Percentiles rank a stretch among this genome's conserved stretches.
Conservation (phyloP, 2,888 invertebrate genomes). For the Himalopsyche kuldschensis region DNA sequence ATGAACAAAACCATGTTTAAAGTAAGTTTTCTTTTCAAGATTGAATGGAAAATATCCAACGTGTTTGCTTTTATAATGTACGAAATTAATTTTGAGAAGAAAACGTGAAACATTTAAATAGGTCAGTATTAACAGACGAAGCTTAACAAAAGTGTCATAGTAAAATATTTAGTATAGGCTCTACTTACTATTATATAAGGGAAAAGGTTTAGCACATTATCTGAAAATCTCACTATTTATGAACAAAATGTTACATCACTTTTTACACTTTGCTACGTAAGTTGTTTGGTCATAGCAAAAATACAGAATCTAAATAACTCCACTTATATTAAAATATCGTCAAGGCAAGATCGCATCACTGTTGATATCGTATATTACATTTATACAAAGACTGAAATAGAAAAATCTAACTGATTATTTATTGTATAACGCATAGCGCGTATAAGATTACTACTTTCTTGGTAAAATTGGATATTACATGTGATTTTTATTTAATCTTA, state of each 20-base stretch:
- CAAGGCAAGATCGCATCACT: slow-evolving; percentile 10
- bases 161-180: not conserved
- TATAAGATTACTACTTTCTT: not conserved
- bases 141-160: too few species aligned
- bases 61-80: not conserved
- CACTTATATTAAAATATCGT: not conserved
- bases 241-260: not conserved
- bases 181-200: not conserved
- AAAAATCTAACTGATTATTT: not conserved
- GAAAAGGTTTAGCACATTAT: not conserved
- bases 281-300: not conserved
- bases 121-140: not conserved
- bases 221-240: not conserved
- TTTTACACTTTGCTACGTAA: not conserved
- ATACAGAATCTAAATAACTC: not conserved
- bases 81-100: not conserved
- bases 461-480: not conserved
- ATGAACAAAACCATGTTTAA: too few species aligned
- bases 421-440: not conserved
- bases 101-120: not conserved
- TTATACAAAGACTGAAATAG: slow-evolving; percentile 8
- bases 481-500: not conserved
- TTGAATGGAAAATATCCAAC: too few species aligned
- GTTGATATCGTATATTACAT: not conserved
- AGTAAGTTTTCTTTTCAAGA: too few species aligned